These are phyloP conservation scores for Cladopsammia gracilis DNA, from an alignment of 64 coral and sea anemone genomes.

Conservation along the genomic window DNA sequence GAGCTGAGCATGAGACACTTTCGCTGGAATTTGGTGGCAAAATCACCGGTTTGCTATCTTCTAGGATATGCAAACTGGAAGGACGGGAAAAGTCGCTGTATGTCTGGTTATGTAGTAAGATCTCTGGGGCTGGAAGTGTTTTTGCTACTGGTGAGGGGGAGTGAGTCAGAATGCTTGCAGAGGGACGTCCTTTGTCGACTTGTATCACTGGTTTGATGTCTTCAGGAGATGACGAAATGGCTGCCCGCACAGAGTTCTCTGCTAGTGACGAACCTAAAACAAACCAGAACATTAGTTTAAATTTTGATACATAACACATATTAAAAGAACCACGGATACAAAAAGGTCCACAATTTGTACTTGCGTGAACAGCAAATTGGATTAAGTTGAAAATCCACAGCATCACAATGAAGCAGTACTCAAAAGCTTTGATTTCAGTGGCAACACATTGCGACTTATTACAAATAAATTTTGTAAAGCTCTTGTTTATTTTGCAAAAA, in stretches of 20 bases:
- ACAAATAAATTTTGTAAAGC: no score
- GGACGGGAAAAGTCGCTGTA: conserved; percentile 29
- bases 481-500: no score
- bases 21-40: conserved; percentile 63
- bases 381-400: no score
- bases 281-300: not conserved
- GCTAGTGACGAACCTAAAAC: not conserved
- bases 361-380: no score
- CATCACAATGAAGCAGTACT: no score
- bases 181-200: conserved; percentile 9
- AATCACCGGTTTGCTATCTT: conserved; percentile 75
- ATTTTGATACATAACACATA: no score
- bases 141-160: conserved; percentile 9
- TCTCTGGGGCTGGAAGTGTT: not conserved
- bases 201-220: conserved; percentile 33
- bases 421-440: no score
- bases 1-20: conserved; percentile 16
- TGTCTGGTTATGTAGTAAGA: not conserved
- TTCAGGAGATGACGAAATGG: conserved; percentile 15
- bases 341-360: no score
- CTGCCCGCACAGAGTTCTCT: not conserved
- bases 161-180: conserved; percentile 2
- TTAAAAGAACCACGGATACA: no score
- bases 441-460: no score
- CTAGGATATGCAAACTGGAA: conserved; percentile 52